A percentile compares a stretch with the other conserved stretches of the same genome.
phyloP scores from a whole-genome alignment of 2,888 invertebrate species.

The Catocala sponsa region DNA sequence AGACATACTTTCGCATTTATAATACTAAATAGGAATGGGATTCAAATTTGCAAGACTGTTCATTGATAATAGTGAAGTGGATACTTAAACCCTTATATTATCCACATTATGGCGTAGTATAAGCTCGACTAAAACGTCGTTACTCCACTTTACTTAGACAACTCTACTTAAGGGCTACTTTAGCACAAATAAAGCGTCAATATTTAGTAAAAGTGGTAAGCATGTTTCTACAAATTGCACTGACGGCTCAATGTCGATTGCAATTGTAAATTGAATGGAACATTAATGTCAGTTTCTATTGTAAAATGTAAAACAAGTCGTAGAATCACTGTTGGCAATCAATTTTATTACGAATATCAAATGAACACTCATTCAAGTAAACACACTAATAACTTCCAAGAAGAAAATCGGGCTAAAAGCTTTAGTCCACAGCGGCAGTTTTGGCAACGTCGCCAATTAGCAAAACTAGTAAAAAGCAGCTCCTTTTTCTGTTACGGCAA shows the following conservation, averaged over 20 bases:
- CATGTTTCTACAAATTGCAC: constrained; percentile 4
- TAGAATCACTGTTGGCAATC: not conserved
- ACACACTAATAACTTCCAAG: not conserved
- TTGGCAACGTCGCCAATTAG: not conserved
- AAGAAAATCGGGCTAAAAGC: not conserved
- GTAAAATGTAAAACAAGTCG: not conserved
- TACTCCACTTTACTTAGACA: no score
- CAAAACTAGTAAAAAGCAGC: no score
- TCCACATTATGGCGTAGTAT: no score
- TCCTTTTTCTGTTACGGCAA: no score
- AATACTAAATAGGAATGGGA: no score
- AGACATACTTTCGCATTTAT: no score
- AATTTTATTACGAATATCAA: not conserved
- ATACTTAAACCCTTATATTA: no score
- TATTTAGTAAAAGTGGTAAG: not conserved
- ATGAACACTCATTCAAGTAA: not conserved
- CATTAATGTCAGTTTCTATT: constrained; percentile 4
- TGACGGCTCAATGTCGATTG: constrained; percentile 1
- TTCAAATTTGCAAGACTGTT: no score
- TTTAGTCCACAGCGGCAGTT: not conserved
- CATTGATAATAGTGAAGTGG: no score
- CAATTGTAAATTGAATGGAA: constrained; percentile 7
- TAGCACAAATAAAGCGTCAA: no score
- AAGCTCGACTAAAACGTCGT: no score
- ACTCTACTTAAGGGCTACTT: no score